A percentile compares a stretch with the other conserved stretches of the same genome.
phyloP scores from a whole-genome alignment of 92 coral and sea anemone genomes.

The Phymanthus crucifer region DNA sequence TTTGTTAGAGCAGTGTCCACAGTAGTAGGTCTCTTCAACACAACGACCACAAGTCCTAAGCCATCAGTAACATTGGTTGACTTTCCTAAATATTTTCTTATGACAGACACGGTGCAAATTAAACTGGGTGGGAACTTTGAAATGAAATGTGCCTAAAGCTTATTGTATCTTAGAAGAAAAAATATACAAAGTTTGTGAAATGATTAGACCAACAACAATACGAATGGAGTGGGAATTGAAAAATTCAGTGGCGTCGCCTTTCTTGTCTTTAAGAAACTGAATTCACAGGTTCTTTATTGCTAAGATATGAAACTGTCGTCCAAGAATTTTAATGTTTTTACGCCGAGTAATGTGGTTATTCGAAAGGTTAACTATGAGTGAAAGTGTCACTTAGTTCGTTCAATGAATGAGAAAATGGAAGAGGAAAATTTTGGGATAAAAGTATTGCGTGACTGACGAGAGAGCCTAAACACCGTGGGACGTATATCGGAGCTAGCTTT shows the following conservation, averaged over 20 bases:
- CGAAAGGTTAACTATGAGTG: not conserved
- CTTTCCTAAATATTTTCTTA: slow-evolving; percentile 11
- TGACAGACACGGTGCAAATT: slow-evolving; percentile 8
- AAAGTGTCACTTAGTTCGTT: not conserved
- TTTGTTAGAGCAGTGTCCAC: slow-evolving; percentile 19
- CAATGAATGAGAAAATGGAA: not conserved
- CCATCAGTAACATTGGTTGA: not conserved
- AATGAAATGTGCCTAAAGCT: slow-evolving; percentile 19
- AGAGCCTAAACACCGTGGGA: not conserved
- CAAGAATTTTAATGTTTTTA: not conserved
- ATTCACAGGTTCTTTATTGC: not conserved
- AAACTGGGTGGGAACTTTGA: not conserved
- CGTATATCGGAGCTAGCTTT: not conserved
- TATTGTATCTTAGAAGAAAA: slow-evolving; percentile 9
- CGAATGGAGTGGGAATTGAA: not conserved
- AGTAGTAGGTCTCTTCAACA: slow-evolving; percentile 16
- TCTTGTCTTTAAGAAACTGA: not conserved
- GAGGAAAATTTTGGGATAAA: not conserved
- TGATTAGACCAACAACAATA: not conserved
- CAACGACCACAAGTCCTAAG: not conserved
- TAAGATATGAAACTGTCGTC: not conserved
- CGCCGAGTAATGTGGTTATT: not conserved
- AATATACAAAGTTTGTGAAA: not conserved
- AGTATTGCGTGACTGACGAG: not conserved
- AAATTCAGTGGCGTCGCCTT: not conserved